Evolutionary conservation across 2,888 invertebrate species (phyloP).

Genomic region (Plebejus melissa): DNA sequence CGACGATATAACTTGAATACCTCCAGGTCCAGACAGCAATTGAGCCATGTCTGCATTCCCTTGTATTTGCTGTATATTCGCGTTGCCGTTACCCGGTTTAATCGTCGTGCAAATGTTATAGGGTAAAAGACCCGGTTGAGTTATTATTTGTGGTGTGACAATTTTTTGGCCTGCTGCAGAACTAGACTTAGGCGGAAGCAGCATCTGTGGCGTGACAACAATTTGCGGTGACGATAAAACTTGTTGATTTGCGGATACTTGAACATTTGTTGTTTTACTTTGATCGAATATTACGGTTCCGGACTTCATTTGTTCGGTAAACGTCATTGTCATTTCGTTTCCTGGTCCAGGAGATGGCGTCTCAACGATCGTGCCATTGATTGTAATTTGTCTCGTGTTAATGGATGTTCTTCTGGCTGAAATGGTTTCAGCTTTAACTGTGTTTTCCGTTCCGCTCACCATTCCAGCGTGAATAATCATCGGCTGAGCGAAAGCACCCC

Average conservation of each 20-base stretch:
- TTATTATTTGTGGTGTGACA: conserved; percentile 66
- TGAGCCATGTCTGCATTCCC: conserved; percentile 67
- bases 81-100: conserved; percentile 62
- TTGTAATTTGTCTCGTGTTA: conserved; percentile 74
- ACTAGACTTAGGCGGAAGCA: conserved; percentile 69
- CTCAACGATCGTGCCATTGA: conserved; percentile 75
- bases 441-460: conserved; percentile 67
- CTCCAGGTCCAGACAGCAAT: conserved; percentile 64
- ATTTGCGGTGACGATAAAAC: conserved; percentile 72
- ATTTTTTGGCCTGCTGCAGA: conserved; percentile 62
- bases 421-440: conserved; percentile 72
- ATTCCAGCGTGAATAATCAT: conserved; percentile 73
- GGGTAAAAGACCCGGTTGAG: conserved; percentile 67
- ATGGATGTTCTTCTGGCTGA: conserved; percentile 72
- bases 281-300: conserved; percentile 73
- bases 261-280: conserved; percentile 67
- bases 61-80: conserved; percentile 70
- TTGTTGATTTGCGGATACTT: conserved; percentile 70
- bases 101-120: conserved; percentile 68
- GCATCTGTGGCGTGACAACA: conserved; percentile 74
- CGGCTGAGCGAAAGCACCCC: conserved; percentile 72
- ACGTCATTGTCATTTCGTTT: conserved; percentile 74
- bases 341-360: conserved; percentile 74
- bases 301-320: conserved; percentile 73
- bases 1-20: conserved; percentile 75